Evolutionary conservation across 1,140 invertebrate species (phyloP), one percentile per base, ranked within the genome.

Genomic region (Meloidogyne exigua): DNA sequence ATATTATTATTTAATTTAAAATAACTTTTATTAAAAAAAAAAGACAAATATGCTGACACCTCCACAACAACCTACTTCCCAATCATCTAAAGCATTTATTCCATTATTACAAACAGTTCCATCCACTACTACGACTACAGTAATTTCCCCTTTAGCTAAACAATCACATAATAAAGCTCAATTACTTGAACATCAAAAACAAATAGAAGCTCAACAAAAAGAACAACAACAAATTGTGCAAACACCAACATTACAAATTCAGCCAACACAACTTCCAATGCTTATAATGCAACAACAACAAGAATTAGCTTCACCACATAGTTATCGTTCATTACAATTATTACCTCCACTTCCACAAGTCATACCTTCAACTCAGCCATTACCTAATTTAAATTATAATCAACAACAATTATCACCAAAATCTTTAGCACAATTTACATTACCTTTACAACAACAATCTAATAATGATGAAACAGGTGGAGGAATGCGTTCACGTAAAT

Each of bases 401-500:
- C 76, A 42, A 69, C 75, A 73, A 44, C 28, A 80, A 57, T 28
- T n/a, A 65, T 26, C 62, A 74, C 39, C 79, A 73, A 32, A 63
- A 32, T 32, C n/a, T 11, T 39, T 74, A 23, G 23, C 49, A 57
- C 64, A 28, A 76, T 49, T 74, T 23, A 44, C 70, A 10, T 62
- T 57, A 26, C 66, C 32, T 32, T 11, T 26, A 28, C 21, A 44
- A 32, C 71, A 74, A 69, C 26, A 23, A 28, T 36, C 9, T 21
- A 76, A 21, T 23, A 57, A 15, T 15, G 66, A 74, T n/a, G 71
- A 39, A 25, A 68, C 76, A 44, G 36, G 76, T 62, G 72, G 62
- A 42, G 81, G 66, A 21, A 68, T 80, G 57, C 71, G 82, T 7
- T 87, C 85, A 9, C 75, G 84, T 13, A 79, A 84, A 68, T 85